Evolutionary conservation across 2,888 invertebrate genomes (phyloP), one percentile per base, ranked within the genome.

Genomic region (Campaea margaritaria): DNA sequence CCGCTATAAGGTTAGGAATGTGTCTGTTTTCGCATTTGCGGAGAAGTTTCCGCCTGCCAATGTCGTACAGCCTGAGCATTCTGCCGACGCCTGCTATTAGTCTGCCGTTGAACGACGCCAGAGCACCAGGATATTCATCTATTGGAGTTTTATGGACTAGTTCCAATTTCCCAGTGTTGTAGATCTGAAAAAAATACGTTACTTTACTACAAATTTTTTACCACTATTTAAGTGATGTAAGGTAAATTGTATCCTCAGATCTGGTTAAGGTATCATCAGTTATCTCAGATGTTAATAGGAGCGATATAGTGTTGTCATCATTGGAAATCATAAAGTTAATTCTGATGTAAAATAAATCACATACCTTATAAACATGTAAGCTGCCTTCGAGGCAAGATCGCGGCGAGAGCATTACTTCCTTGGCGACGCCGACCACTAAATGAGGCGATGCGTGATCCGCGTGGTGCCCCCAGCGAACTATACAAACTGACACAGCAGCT

Each of bases 1-100:
- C 97, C 0, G 97, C 96, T 68, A 99, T 97, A 68, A 96, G 95
- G 84, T 99, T 98, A 12, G 99, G 99, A 87, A 99, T 96, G 92
- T 99, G 98, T 95, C 94, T 87, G 76, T 99, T 99, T 89, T 99
- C 99, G 90, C 99, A 99, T 91, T 99, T 99, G 52, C 99, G 94
- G 45, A 99, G 87, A 58, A 99, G 91, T 86, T 99, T 99, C 85
- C 99, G 97, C 65, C 87, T 73, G 3, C 99, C 99, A 76, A 99
- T 94, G 81, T 99, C 99, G 82, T 99, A 99, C 38, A 99, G 94
- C 52, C 99, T 93, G 21, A 99, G 89, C 93, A 97, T 96, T 63
- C 96, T 95, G 0, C 99, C 99, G 12, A 99, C 97, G 0, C 99
- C 99, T 0, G 98, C 97, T 27, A 99, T 85, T 0, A 99, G 94